Evolutionary conservation across 2,113 vertebrate species (phyloP).

Genomic region (Vidua macroura): DNA sequence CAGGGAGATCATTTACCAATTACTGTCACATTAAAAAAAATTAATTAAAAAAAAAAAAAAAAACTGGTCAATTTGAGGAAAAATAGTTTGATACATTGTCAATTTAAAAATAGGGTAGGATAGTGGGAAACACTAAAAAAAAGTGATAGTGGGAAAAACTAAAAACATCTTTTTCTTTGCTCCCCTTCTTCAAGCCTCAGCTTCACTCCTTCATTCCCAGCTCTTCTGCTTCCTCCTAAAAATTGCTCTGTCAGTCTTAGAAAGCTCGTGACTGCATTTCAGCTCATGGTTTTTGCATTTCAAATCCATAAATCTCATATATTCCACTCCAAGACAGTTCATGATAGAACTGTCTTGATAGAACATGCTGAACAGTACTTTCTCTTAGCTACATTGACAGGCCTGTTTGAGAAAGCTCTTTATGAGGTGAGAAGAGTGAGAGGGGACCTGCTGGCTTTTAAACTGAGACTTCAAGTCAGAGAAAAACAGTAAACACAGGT

Average conservation of each 20-base stretch:
- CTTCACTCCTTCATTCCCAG: background rate
- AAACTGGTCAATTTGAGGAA: background rate
- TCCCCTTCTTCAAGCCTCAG: background rate
- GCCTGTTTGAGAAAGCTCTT: background rate
- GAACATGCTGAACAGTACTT: background rate
- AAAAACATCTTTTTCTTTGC: background rate
- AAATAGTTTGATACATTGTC: background rate
- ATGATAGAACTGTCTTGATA: background rate
- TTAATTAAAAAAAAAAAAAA: too few relatives aligned
- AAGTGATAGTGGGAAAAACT: too few relatives aligned
- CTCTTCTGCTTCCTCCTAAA: background rate
- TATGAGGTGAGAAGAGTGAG: background rate
- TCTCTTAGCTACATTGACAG: background rate
- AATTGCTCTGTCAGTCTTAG: background rate
- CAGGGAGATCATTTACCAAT: background rate
- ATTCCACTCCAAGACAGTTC: background rate
- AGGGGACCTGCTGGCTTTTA: background rate
- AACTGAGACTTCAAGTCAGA: background rate
- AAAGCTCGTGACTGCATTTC: background rate
- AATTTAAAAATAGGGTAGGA: background rate
- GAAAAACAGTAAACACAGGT: background rate
- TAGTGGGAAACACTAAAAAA: background rate
- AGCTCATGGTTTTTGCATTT: background rate
- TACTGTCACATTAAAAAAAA: background rate
- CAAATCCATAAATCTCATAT: background rate